Evolutionary conservation across 2,797 vertebrate species (phyloP).

Genomic region (Falco novaeseelandiae): DNA sequence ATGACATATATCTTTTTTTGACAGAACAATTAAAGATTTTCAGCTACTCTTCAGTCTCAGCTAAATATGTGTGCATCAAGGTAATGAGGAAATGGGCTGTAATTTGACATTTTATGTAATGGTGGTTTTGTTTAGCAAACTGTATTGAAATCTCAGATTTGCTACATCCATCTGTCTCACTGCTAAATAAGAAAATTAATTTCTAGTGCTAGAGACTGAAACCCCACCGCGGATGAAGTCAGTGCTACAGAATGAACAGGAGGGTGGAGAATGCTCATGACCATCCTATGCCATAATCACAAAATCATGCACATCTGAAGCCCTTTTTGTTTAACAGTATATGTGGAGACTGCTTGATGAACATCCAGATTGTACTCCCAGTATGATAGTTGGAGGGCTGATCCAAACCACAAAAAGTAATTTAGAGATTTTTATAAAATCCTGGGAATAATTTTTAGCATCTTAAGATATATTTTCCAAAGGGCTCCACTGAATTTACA

Average conservation of each 20-base stretch:
- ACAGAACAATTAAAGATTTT: not conserved
- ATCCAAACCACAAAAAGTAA: constrained; percentile 58
- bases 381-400: not conserved
- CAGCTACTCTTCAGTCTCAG: not conserved
- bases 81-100: not conserved
- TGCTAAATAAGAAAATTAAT: not conserved
- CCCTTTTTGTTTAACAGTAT: not conserved
- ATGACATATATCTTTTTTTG: not conserved
- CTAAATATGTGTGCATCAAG: not conserved
- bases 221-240: not conserved
- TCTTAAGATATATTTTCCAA: constrained; percentile 24
- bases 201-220: not conserved
- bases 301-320: constrained; percentile 48
- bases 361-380: constrained; percentile 46
- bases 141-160: not conserved
- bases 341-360: constrained; percentile 26
- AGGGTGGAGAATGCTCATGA: constrained; percentile 36
- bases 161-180: not conserved
- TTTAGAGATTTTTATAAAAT: constrained; percentile 52
- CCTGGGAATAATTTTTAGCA: constrained; percentile 15
- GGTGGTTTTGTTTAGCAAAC: not conserved
- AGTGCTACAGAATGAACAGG: constrained; percentile 14
- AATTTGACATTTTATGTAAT: not conserved
- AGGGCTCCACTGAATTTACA: not conserved
- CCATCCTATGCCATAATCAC: constrained; percentile 40